Base-by-base conservation (phyloP, 2,113 vertebrate genomes). In the Microtus montanus region DNA sequence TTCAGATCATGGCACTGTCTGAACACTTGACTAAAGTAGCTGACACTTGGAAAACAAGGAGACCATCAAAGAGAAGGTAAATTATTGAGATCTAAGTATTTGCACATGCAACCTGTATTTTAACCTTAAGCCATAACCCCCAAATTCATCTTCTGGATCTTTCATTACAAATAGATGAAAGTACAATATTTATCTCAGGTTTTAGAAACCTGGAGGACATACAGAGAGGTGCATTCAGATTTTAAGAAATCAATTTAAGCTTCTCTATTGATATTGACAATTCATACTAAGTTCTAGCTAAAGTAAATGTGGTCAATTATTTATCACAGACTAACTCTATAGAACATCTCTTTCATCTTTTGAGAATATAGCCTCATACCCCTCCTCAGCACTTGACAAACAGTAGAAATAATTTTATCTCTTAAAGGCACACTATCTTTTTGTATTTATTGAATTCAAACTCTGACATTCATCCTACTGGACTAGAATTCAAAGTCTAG, bases 301-400 rank as follows among this genome's bases (percentile, higher is more conserved):
- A 97, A 97, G 93, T 92, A 93, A 94, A 93, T 90, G 63, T 89
- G 74, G 85, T 98, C 68, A 89, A 61, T 97, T 96, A 96, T 90
- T 87, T 90, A 96, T 94, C 63, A 93, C 9, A 92, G 47, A 87
- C 80, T 89, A 77, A 91, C 68, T 96, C 96, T 86, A 63, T 49
- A 89, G 44, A 95, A 4, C 54, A 96, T 94, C 19, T 5, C 11
- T 80, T 28, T 58, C 61, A 22, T 71, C n/a, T 87, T 95, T 96
- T 89, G 89, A n/a, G 54, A 83, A 96, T 93, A 91, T n/a, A 79
- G 14, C 64, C 30, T 61, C 88, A 70, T 14, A 70, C 38, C 44
- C 9, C 28, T 79, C 66, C 30, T 52, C 33, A 77, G 47, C 13
- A 20, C 5, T 44, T 70, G 5, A 30, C 24, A 87, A 24, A 35